Evolutionary conservation across 2,797 vertebrate species (phyloP).

Genomic region (Lepus townsendii): DNA sequence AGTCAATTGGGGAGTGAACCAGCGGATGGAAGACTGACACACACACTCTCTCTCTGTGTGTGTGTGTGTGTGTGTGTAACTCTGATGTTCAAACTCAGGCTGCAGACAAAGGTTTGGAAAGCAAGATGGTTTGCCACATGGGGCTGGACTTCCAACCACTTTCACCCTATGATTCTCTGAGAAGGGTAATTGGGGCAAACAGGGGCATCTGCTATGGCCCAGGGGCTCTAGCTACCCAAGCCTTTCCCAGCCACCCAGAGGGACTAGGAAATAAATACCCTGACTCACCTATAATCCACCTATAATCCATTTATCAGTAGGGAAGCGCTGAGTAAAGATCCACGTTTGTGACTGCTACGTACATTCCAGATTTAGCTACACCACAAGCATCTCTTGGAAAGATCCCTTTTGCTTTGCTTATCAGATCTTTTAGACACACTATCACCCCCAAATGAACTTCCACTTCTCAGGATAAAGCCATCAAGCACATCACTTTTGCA

Average conservation of each 20-base stretch:
- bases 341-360: background rate
- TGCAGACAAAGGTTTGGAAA: background rate
- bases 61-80: no score
- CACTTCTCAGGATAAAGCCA: background rate
- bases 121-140: background rate
- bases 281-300: background rate
- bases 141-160: background rate
- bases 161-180: background rate
- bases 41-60: no score
- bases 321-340: background rate
- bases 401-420: background rate
- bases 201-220: background rate
- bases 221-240: background rate
- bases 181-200: background rate
- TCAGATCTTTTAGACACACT: background rate
- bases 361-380: background rate
- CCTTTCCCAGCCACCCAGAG: background rate
- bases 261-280: background rate
- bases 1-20: no score
- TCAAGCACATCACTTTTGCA: background rate
- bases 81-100: background rate
- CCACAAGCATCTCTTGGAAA: background rate
- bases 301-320: background rate
- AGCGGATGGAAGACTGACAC: no score
- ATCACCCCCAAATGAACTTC: background rate